These are phyloP conservation scores for Pterocles orientalis DNA, from an alignment of 2,113 vertebrate genomes.

Conservation along the genomic window DNA sequence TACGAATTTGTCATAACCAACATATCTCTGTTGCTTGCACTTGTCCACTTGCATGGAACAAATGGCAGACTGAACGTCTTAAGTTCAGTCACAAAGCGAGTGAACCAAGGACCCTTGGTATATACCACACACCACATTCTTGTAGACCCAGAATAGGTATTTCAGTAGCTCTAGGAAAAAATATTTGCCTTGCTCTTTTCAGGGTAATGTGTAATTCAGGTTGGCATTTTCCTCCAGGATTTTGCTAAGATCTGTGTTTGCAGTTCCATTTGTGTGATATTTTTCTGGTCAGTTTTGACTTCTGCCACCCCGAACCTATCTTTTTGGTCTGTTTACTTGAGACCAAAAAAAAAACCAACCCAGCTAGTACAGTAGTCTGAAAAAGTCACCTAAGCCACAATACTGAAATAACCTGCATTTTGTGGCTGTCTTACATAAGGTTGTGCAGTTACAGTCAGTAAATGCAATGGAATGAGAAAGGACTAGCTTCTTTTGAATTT, in stretches of 20 bases:
- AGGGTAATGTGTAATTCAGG: not conserved
- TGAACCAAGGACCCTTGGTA: not conserved
- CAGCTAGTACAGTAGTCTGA: not conserved
- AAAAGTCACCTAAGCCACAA: not conserved
- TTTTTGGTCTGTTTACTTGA: not conserved
- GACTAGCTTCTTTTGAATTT: not conserved
- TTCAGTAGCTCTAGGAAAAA: not conserved
- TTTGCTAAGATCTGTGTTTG: not conserved
- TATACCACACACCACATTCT: not conserved
- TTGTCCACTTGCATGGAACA: not conserved
- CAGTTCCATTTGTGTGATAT: not conserved
- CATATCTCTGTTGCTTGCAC: not conserved
- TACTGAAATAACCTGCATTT: not conserved
- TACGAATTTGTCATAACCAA: not conserved
- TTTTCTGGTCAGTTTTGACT: slow-evolving; percentile 13
- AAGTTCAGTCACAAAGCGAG: not conserved
- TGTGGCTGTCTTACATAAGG: not conserved
- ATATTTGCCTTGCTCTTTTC: not conserved
- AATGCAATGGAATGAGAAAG: not conserved
- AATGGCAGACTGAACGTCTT: not conserved
- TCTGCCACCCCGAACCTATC: not conserved
- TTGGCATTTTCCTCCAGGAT: slow-evolving; percentile 15
- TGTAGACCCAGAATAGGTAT: not conserved
- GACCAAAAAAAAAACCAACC: not conserved
- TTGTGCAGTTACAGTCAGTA: not conserved